These are phyloP conservation scores for Popillia japonica DNA, from an alignment of 1,140 invertebrate genomes.

Conservation along the genomic window DNA sequence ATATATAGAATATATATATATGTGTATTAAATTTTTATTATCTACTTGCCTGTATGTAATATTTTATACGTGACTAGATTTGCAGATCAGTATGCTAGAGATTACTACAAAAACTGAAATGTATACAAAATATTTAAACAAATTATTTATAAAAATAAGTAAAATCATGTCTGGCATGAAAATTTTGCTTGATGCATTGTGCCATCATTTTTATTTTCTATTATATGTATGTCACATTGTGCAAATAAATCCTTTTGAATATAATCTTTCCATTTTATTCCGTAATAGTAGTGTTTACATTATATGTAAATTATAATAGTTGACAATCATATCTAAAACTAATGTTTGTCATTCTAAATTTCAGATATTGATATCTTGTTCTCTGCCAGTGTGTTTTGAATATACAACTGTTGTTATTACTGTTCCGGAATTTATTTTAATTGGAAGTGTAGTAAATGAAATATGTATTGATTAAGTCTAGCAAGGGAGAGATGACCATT, in stretches of 20 bases:
- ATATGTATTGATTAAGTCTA: too few relatives aligned
- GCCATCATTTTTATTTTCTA: slow-evolving; percentile 51
- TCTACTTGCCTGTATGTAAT: slow-evolving; percentile 38
- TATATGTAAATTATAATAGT: too few relatives aligned
- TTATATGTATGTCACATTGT: slow-evolving; percentile 41
- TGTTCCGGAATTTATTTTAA: too few relatives aligned
- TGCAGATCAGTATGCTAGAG: slow-evolving; percentile 23
- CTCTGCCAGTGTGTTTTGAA: too few relatives aligned
- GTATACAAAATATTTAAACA: slow-evolving; percentile 32
- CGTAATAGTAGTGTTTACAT: too few relatives aligned
- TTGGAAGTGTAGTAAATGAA: too few relatives aligned
- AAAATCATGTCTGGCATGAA: slow-evolving; percentile 44
- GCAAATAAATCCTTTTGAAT: slow-evolving; percentile 40
- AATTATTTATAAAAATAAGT: slow-evolving; percentile 42
- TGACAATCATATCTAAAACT: too few relatives aligned
- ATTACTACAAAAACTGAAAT: slow-evolving; percentile 10
- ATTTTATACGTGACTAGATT: slow-evolving; percentile 39
- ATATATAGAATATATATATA: slow-evolving; percentile 38
- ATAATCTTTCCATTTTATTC: slow-evolving; percentile 5
- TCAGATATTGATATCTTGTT: too few relatives aligned
- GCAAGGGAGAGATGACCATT: too few relatives aligned
- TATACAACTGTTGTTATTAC: too few relatives aligned
- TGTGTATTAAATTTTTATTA: slow-evolving; percentile 39
- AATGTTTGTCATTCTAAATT: too few relatives aligned
- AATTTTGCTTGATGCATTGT: slow-evolving; percentile 51